phyloP scores from a whole-genome alignment of 1,140 invertebrate genomes.

The Polypedilum pembai region DNA sequence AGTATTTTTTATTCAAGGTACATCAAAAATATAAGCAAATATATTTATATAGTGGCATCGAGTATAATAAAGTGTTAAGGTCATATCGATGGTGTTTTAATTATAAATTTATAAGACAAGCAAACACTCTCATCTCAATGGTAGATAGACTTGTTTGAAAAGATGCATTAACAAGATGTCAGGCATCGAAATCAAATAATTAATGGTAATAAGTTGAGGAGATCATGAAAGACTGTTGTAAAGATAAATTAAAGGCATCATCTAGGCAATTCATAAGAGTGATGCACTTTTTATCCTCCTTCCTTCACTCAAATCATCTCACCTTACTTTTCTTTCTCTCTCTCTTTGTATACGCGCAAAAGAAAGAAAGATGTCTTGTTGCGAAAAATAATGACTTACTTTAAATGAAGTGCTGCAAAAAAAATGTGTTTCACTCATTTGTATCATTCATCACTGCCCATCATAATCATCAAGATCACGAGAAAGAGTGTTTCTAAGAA shows the following conservation, averaged over 20 bases:
- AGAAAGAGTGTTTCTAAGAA: background rate
- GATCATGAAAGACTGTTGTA: slow-evolving; percentile 10
- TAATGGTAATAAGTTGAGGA: slow-evolving; percentile 8
- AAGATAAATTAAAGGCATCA: slow-evolving; percentile 1
- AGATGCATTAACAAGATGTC: background rate
- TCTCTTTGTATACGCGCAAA: no score
- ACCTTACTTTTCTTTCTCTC: no score
- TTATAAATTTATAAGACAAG: slow-evolving; percentile 3
- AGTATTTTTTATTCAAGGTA: no score
- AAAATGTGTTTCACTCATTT: background rate
- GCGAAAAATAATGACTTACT: slow-evolving; percentile 12
- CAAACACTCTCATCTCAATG: background rate
- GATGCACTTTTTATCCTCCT: background rate
- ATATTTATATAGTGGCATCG: no score
- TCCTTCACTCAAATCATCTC: background rate
- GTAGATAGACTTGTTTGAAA: background rate
- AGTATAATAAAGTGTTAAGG: background rate
- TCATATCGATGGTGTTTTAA: slow-evolving; percentile 13
- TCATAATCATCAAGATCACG: background rate
- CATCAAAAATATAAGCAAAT: no score
- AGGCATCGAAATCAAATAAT: background rate
- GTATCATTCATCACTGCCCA: slow-evolving; percentile 3
- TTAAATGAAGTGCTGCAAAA: slow-evolving; percentile 17
- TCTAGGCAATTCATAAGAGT: background rate
- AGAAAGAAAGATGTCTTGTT: background rate